Percentiles rank a stretch among this genome's conserved stretches.
phyloP scores from a whole-genome alignment of 2,113 vertebrate genomes.

The Bufo gargarizans region DNA sequence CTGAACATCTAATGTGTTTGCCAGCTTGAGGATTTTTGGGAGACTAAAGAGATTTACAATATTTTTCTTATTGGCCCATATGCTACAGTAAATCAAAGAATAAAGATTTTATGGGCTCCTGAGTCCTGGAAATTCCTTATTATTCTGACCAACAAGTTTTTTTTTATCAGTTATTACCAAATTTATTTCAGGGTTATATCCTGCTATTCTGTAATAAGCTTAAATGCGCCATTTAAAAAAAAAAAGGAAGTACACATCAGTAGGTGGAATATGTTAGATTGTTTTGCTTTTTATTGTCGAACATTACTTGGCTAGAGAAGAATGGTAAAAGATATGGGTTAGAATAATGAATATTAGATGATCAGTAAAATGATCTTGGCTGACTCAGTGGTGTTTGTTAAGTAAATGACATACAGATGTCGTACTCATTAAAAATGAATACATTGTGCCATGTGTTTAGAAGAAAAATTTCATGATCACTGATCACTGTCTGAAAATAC shows the following conservation, averaged over 20 bases:
- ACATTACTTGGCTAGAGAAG: constrained; percentile 57
- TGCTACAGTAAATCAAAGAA: too few relatives aligned
- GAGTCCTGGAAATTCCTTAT: too few relatives aligned
- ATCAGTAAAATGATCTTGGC: constrained; percentile 82
- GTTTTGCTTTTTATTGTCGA: neutral
- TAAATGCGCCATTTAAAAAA: neutral
- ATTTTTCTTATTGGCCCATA: too few relatives aligned
- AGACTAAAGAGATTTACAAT: too few relatives aligned
- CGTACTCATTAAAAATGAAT: constrained; percentile 83
- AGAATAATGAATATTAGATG: constrained; percentile 85
- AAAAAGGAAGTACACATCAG: neutral
- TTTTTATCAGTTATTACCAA: neutral
- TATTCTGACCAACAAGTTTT: neutral
- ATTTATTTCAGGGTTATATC: neutral
- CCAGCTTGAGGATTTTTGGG: too few relatives aligned
- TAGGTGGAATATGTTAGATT: neutral
- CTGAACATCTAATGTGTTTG: too few relatives aligned
- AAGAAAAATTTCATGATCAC: constrained; percentile 64
- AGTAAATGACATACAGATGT: constrained; percentile 78
- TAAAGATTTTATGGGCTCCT: too few relatives aligned
- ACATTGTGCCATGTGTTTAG: constrained; percentile 68
- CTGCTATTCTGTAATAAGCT: neutral
- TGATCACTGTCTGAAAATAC: constrained; percentile 14
- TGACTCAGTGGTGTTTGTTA: constrained; percentile 72
- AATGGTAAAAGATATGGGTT: constrained; percentile 64